Evolutionary conservation across 2,797 vertebrate genomes (phyloP).

Genomic region (Mallotus villosus): DNA sequence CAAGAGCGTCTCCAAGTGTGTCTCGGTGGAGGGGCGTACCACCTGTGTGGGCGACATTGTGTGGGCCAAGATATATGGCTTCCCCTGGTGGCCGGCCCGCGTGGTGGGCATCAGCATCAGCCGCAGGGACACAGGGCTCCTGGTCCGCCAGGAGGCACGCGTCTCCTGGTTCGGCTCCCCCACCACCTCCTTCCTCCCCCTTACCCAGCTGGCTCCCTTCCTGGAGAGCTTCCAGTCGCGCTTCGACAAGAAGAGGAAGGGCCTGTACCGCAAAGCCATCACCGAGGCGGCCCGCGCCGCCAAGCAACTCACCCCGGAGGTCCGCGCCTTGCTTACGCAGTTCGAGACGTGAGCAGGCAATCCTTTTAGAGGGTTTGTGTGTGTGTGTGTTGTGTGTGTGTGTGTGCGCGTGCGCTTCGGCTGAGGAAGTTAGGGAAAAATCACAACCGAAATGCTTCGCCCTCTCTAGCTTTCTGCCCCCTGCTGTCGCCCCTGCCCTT

Average conservation of each 20-base stretch:
- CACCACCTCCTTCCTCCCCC: slow-evolving; percentile 94
- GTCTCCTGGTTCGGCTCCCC: slow-evolving; percentile 98
- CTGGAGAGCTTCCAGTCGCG: slow-evolving; percentile 97
- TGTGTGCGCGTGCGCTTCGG: not conserved
- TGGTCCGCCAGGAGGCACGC: slow-evolving; percentile 91
- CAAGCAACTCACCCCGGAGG: slow-evolving; percentile 96
- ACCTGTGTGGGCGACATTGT: slow-evolving; percentile 98
- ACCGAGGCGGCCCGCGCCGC: slow-evolving; percentile 96
- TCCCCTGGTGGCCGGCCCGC: slow-evolving; percentile 98
- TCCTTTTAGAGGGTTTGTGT: not conserved
- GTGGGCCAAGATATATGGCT: slow-evolving; percentile 99
- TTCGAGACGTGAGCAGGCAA: slow-evolving; percentile 90
- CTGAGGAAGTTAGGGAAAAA: slow-evolving; percentile 24
- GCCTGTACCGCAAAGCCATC: slow-evolving; percentile 95
- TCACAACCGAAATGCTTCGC: slow-evolving; percentile 7
- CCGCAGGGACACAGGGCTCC: slow-evolving; percentile 88
- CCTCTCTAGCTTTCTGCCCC: slow-evolving; percentile 21
- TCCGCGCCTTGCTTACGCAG: slow-evolving; percentile 94
- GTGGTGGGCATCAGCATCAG: slow-evolving; percentile 92
- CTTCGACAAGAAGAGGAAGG: slow-evolving; percentile 98
- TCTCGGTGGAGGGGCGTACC: slow-evolving; percentile 90
- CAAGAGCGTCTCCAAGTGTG: slow-evolving; percentile 93
- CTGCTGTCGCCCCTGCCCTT: not conserved
- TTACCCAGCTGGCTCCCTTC: slow-evolving; percentile 92
- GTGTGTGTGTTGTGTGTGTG: not conserved